These are phyloP conservation scores for Danio choprae DNA, from an alignment of 2,797 vertebrate genomes.

Conservation along the genomic window DNA sequence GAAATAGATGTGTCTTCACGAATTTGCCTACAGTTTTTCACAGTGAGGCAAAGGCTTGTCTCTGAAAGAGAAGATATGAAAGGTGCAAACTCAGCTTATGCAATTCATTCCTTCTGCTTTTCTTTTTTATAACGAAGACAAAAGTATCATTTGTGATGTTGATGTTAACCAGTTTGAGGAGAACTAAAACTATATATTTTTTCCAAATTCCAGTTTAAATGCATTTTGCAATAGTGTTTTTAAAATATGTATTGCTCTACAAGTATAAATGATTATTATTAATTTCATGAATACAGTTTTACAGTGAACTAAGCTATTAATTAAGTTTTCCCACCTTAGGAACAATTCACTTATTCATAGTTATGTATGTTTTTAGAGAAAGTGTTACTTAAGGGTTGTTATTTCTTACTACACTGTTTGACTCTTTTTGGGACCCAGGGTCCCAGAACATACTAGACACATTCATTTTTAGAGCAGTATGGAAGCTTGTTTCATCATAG, in stretches of 20 bases:
- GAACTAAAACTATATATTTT: background rate
- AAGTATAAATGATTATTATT: too few relatives aligned
- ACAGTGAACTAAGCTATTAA: background rate
- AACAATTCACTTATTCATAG: background rate
- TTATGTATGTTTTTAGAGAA: conserved; percentile 1
- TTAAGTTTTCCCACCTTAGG: background rate
- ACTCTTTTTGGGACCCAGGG: background rate
- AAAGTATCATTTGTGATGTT: conserved; percentile 19
- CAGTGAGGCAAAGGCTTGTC: conserved; percentile 35
- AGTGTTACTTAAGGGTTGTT: background rate
- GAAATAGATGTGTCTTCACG: conserved; percentile 74
- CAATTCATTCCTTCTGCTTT: conserved; percentile 28
- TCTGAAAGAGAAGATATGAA: conserved; percentile 27
- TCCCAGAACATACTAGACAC: background rate
- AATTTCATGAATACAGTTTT: background rate
- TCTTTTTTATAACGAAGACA: conserved; percentile 12
- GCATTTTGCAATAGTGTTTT: too few relatives aligned
- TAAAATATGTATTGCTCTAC: too few relatives aligned
- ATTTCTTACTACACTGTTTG: background rate
- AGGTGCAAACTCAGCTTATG: conserved; percentile 40
- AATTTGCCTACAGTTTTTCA: conserved; percentile 62
- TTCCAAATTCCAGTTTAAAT: too few relatives aligned
- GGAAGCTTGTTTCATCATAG: too few relatives aligned
- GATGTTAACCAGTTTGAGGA: conserved; percentile 36
- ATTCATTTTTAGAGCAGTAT: background rate